Base-by-base conservation (phyloP, 2,888 invertebrate species). In the Ischnus inquisitorius region DNA sequence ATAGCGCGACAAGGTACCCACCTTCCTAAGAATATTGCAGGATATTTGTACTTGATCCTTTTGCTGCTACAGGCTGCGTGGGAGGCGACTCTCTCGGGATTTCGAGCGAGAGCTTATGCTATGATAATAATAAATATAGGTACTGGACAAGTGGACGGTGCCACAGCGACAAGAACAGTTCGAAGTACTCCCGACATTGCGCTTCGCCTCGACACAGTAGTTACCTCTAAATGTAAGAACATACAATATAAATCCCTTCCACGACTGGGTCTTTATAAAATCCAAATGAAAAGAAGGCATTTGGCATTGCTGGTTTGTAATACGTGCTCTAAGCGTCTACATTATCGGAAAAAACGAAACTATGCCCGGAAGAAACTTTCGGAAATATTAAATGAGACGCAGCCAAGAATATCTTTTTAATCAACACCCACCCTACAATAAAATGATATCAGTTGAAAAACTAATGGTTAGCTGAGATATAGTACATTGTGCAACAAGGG, bases 21-120 rank as follows among this genome's bases (percentile, higher is more conserved):
- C 48, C 78, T 41, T 62, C 51, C 39, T 28, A 71, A 16, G 69
- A 48, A 71, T 69, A 57, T 76, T 48, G 39, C 46, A 41, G 62
- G 22, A 78, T 48, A 22, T 28, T 22, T 22, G 60, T 62, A 51
- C 34, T 69, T 28, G 48, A 34, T 51, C 68, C 60, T 69, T 19
- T 39, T 48, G 62, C 28, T 75, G 10, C 34, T 19, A 25, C 25
- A 25, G 57, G 25, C 48, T 48, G 69, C 68, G 78, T 78, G 78
- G 67, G 46, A 25, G 46, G 16, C 28, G 14, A 6, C 25, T 46
- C 25, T 46, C 67, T 51, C 16, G 16, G n/a, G 64, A 43, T 51
- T 51, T 22, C 39, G 75, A 43, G 19, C 22, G 12, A n/a, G 19
- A 48, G 64, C 39, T 64, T 64, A 19, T 4, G 34, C 46, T n/a